Evolutionary conservation across 1,140 invertebrate species (phyloP).

Genomic region (Drosophila tani): DNA sequence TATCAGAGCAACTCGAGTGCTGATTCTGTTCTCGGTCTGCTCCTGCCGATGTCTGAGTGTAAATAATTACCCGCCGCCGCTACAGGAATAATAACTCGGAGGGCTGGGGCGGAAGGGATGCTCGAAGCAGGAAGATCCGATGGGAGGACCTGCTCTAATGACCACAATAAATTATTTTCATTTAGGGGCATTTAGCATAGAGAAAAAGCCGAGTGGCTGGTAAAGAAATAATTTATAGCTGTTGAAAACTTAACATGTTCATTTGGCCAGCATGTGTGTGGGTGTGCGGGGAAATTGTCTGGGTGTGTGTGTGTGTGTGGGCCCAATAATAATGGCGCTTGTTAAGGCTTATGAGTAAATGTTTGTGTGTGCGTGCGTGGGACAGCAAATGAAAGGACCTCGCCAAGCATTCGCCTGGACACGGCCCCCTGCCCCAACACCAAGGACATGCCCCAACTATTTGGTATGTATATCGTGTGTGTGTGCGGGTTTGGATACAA

Average conservation of each 20-base stretch:
- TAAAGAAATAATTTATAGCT: conserved; percentile 80
- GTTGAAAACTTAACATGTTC: conserved; percentile 82
- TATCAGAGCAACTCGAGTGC: conserved; percentile 11
- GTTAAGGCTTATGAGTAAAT: conserved; percentile 53
- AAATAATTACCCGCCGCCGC: conserved; percentile 38
- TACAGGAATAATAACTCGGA: conserved; percentile 18
- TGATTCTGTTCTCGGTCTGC: conserved; percentile 9
- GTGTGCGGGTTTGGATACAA: conserved; percentile 35
- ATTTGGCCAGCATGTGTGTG: conserved; percentile 73
- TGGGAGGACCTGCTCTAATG: conserved; percentile 52
- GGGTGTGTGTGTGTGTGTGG: conserved; percentile 15
- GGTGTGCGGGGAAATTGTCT: conserved; percentile 28
- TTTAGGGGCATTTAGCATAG: conserved; percentile 79
- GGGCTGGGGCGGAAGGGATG: background rate
- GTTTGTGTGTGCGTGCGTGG: conserved; percentile 34
- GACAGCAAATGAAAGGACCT: conserved; percentile 70
- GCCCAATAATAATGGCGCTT: conserved; percentile 61
- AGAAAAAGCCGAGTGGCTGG: conserved; percentile 64
- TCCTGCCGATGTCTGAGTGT: conserved; percentile 24
- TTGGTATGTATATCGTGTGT: conserved; percentile 59
- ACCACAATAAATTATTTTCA: conserved; percentile 82
- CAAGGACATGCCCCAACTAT: conserved; percentile 69
- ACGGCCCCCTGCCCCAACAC: conserved; percentile 11
- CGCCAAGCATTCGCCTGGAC: conserved; percentile 25
- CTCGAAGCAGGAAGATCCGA: conserved; percentile 1